Evolutionary conservation across 1,140 invertebrate genomes (phyloP), one percentile per base, ranked within the genome.

Genomic region (Oryctes rhinoceros): DNA sequence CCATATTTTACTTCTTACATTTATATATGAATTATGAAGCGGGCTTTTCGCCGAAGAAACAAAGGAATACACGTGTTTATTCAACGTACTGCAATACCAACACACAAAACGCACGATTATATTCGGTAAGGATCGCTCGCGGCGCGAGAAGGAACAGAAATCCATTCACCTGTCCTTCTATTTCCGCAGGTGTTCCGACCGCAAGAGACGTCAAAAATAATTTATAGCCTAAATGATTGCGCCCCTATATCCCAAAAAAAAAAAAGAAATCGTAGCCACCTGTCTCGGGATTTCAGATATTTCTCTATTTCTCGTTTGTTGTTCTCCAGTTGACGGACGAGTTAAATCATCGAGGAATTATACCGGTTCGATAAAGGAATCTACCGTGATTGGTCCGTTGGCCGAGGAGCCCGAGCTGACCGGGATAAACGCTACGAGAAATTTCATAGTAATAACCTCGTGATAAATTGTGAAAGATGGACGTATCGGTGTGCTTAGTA

Each of bases 221-320:
- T 76, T 76, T 76, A 76, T 76, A 47, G 47, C 75, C 75, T 76
- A 76, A 76, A 76, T 49, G 39, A 76, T 76, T 76, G 75, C 75
- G 75, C 75, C 75, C 75, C 47, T 76, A 76, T 76, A 71, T 71
- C 65, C 65, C 65, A 30, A 37, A 44, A 76, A 30, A 76, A 76
- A 76, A 30, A n/a, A n/a, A n/a, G n/a, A n/a, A n/a, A n/a, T n/a
- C 37, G 47, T 39, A 76, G 75, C 39, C 75, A 76, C 35, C 75
- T 76, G 75, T 76, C 75, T 48, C 6, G 75, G 75, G 65, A 71
- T 71, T 71, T 71, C 65, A 35, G 65, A 37, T 47, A 76, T 49
- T 49, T 76, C 75, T 44, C 75, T 76, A 47, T 76, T 76, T 76
- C 37, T 44, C 18, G n/a, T 47, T 15, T 49, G 24, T 76, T 76